Evolutionary conservation across 2,797 vertebrate genomes (phyloP).

Genomic region (Enteromius fasciolatus): DNA sequence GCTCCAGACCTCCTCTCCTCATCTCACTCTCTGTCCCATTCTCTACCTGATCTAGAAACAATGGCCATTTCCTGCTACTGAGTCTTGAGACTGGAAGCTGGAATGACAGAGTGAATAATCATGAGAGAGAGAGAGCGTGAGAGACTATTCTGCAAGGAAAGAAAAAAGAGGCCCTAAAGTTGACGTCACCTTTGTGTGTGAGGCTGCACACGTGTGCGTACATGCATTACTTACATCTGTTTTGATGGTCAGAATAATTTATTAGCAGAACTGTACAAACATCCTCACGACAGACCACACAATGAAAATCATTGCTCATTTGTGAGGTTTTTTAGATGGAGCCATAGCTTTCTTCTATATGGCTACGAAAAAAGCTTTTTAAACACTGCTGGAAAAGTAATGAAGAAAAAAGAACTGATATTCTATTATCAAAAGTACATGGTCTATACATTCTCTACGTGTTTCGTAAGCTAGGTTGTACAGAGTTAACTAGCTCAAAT

Average conservation of each 20-base stretch:
- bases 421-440: neutral
- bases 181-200: conserved; percentile 52
- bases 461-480: neutral
- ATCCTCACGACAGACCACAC: conserved; percentile 23
- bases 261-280: conserved; percentile 31
- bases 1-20: conserved; percentile 50
- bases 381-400: neutral
- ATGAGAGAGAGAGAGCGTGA: conserved; percentile 50
- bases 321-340: neutral
- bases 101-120: conserved; percentile 58
- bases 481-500: neutral
- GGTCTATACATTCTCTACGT: neutral
- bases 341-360: too few relatives aligned
- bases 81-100: conserved; percentile 59
- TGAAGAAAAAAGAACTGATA: neutral
- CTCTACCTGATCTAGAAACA: conserved; percentile 68
- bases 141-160: conserved; percentile 52
- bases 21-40: conserved; percentile 59
- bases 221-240: conserved; percentile 13
- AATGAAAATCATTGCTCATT: conserved; percentile 4
- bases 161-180: conserved; percentile 26
- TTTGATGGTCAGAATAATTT: conserved; percentile 35
- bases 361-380: neutral
- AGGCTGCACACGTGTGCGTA: conserved; percentile 15
- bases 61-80: conserved; percentile 73